Base-by-base conservation (phyloP, 2,113 vertebrate genomes). In the Anoura caudifer region DNA sequence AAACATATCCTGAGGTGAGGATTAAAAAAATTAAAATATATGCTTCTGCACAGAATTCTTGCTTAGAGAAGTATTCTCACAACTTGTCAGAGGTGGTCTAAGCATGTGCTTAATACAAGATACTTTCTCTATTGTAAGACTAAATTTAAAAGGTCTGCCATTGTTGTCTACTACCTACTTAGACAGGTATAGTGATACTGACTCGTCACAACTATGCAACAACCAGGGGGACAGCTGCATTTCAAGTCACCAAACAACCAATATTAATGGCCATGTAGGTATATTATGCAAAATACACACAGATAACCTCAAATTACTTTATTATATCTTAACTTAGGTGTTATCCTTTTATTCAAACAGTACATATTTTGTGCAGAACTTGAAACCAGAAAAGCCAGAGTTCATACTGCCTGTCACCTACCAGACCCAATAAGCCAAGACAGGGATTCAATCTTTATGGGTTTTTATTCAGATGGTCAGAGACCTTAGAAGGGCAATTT, bases 281-380 rank as follows among this genome's bases (percentile, higher is more conserved):
- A 54, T 54, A 65, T 56, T 41, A 65, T 19, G 19, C 56, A 94
- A 59, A 84, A 70, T n/a, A 28, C 63, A 65, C 56, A 56, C 9
- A 31, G 19, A 47, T 73, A 86, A 91, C 45, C 73, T 76, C 20
- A 14, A 47, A 87, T 86, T 89, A 86, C 45, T 93, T 95, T 81
- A 91, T 83, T 47, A 45, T 36, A 9, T 89, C 52, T 87, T 95
- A 77, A 69, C n/a, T 41, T 76, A 81, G 65, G 54, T 94, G 52
- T 59, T 94, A 69, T 38, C 59, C 87, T 91, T 96, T 89, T 87
- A 87, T 47, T 91, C 41, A 85, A 76, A 72, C 14, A 70, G 10
- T 87, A 50, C 33, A 20, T 86, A 65, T 84, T 94, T 76, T 80
- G 65, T 92, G 41, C n/a, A 47, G 91, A 95, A 82, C 24, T 28